phyloP scores from a whole-genome alignment of 2,797 vertebrate species.

The Cyprinodon diabolis region DNA sequence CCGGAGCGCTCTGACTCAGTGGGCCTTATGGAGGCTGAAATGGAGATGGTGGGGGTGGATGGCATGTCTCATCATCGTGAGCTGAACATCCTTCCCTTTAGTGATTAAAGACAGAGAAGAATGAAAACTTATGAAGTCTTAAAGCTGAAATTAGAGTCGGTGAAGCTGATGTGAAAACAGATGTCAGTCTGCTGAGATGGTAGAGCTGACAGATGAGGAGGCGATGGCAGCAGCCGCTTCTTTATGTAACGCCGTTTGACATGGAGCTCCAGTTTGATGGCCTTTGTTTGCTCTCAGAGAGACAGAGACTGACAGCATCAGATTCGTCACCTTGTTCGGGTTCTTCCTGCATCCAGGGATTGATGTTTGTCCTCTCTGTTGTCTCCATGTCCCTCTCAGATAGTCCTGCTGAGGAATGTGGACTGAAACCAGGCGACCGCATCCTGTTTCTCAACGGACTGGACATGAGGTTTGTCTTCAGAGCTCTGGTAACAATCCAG shows the following conservation, averaged over 20 bases:
- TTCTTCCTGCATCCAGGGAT: neutral
- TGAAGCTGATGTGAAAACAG: slow-evolving; percentile 9
- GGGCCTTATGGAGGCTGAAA: slow-evolving; percentile 72
- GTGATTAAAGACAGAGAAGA: slow-evolving; percentile 17
- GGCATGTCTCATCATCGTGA: slow-evolving; percentile 68
- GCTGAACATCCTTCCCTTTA: slow-evolving; percentile 32
- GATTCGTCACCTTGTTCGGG: slow-evolving; percentile 39
- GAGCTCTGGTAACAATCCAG: neutral
- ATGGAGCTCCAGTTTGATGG: slow-evolving; percentile 31
- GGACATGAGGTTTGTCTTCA: slow-evolving; percentile 92
- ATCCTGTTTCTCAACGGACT: slow-evolving; percentile 97
- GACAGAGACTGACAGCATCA: slow-evolving; percentile 52
- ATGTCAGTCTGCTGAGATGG: neutral
- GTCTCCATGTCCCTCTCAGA: slow-evolving; percentile 72
- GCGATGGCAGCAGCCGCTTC: slow-evolving; percentile 32
- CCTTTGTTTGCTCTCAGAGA: slow-evolving; percentile 41
- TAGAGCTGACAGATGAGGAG: slow-evolving; percentile 52
- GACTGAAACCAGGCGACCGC: slow-evolving; percentile 91
- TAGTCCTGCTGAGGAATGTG: slow-evolving; percentile 94
- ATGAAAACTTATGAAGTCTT: neutral
- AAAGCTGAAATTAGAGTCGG: slow-evolving; percentile 3
- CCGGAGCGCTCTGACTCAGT: slow-evolving; percentile 77
- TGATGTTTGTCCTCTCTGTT: slow-evolving; percentile 38
- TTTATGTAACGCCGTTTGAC: slow-evolving; percentile 56
- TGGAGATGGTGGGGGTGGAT: slow-evolving; percentile 74